Conservation (phyloP, 2,113 vertebrate species). For the Tautogolabrus adspersus region DNA sequence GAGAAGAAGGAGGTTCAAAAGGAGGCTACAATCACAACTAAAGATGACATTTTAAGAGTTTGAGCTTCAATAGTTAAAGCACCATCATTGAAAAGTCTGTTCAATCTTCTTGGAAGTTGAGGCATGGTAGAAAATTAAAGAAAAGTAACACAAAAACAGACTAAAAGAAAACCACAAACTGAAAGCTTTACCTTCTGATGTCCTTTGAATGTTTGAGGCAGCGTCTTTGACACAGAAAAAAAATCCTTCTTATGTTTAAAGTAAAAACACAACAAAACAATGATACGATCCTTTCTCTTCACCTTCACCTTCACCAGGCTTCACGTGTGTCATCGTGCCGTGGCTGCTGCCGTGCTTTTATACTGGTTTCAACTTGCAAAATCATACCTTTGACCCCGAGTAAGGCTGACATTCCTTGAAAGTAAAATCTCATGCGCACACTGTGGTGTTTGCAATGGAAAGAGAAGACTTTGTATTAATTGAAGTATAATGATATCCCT, state of each 20-base stretch:
- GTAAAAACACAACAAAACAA: slow-evolving; percentile 5
- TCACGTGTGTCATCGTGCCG: slow-evolving; percentile 46
- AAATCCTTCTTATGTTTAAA: slow-evolving; percentile 20
- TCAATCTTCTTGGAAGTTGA: not conserved
- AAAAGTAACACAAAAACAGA: not conserved
- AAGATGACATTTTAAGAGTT: not conserved
- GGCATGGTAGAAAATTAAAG: not conserved
- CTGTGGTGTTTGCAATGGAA: slow-evolving; percentile 76
- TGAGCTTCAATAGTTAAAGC: not conserved
- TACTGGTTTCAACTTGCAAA: slow-evolving; percentile 80
- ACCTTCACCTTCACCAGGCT: slow-evolving; percentile 21
- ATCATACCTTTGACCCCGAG: slow-evolving; percentile 78
- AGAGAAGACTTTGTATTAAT: slow-evolving; percentile 78
- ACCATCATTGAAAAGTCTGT: not conserved
- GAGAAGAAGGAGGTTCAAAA: not conserved
- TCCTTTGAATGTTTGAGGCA: not conserved
- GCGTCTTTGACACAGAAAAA: not conserved
- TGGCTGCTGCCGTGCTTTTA: slow-evolving; percentile 70
- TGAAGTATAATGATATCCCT: slow-evolving; percentile 81
- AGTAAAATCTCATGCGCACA: slow-evolving; percentile 68
- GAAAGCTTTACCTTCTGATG: slow-evolving; percentile 56
- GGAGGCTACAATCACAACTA: not conserved
- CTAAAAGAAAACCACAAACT: not conserved
- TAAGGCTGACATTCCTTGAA: slow-evolving; percentile 80
- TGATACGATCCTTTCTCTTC: not conserved